Percentiles rank a stretch among this genome's conserved stretches.
These are phyloP conservation scores for Spialia ferax DNA, from an alignment of 2,888 invertebrate genomes.

Conservation along the genomic window DNA sequence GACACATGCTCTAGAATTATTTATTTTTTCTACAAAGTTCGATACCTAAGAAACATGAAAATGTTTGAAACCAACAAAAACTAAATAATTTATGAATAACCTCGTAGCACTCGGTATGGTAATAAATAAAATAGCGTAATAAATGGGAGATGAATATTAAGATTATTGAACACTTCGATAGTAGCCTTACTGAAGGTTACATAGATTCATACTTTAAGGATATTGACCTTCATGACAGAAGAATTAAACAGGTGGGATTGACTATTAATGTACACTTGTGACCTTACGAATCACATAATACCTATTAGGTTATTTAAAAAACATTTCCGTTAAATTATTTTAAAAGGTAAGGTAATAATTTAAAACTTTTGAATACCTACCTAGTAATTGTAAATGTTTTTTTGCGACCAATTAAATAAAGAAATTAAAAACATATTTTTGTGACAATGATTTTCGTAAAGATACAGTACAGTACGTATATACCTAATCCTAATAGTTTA, in stretches of 20 bases:
- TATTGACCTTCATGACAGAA: background rate
- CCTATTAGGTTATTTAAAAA: too few relatives aligned
- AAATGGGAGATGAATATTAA: background rate
- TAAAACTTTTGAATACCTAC: too few relatives aligned
- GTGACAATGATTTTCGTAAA: too few relatives aligned
- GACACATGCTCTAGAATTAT: background rate
- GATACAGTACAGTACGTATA: too few relatives aligned
- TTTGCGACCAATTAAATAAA: too few relatives aligned
- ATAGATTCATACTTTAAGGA: background rate
- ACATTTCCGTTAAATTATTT: too few relatives aligned
- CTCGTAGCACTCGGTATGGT: background rate
- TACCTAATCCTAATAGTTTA: too few relatives aligned
- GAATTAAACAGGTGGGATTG: background rate
- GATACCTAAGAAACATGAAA: background rate
- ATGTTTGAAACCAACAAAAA: too few relatives aligned
- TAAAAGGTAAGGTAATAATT: too few relatives aligned
- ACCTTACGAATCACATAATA: background rate
- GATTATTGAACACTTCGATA: constrained; percentile 6
- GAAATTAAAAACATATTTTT: too few relatives aligned
- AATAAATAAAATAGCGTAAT: background rate
- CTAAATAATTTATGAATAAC: background rate
- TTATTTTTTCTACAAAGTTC: too few relatives aligned
- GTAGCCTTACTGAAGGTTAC: background rate
- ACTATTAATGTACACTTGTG: background rate
- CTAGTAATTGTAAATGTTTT: too few relatives aligned